phyloP scores from a whole-genome alignment of 2,797 vertebrate genomes.

The Tinamus major region DNA sequence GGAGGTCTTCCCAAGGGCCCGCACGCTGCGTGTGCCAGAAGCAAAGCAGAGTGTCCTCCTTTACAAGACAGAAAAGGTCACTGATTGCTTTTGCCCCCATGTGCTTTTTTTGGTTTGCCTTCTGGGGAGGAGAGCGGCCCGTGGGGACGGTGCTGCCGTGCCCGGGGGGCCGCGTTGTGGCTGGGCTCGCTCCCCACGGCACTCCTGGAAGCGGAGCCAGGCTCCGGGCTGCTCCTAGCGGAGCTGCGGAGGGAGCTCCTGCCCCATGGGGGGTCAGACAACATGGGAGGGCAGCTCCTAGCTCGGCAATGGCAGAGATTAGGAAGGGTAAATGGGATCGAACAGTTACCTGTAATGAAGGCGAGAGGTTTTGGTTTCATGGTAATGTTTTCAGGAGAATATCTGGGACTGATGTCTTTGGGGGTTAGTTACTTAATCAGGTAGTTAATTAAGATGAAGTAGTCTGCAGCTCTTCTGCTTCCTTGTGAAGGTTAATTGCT shows the following conservation, averaged over 20 bases:
- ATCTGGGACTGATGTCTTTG: background rate
- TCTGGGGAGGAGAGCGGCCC: background rate
- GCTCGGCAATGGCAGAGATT: background rate
- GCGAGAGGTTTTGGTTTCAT: background rate
- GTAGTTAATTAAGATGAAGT: background rate
- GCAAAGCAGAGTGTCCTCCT: background rate
- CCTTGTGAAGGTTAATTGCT: background rate
- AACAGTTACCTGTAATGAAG: background rate
- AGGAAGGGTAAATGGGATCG: background rate
- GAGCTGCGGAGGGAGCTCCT: accelerated
- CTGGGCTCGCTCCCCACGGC: background rate
- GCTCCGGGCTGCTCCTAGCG: background rate
- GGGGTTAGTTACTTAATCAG: background rate
- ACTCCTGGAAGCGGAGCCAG: background rate
- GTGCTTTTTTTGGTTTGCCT: background rate
- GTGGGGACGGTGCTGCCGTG: accelerated
- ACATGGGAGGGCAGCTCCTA: background rate
- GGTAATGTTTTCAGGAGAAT: background rate
- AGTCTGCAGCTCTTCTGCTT: background rate
- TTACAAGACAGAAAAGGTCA: background rate
- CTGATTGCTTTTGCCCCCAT: background rate
- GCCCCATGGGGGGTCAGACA: background rate
- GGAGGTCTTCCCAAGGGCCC: background rate
- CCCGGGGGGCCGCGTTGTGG: too few relatives aligned
- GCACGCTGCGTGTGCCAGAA: background rate